Evolutionary conservation across 2,113 vertebrate genomes (phyloP), one percentile per base, ranked within the genome.

Genomic region (Heliornis fulica): DNA sequence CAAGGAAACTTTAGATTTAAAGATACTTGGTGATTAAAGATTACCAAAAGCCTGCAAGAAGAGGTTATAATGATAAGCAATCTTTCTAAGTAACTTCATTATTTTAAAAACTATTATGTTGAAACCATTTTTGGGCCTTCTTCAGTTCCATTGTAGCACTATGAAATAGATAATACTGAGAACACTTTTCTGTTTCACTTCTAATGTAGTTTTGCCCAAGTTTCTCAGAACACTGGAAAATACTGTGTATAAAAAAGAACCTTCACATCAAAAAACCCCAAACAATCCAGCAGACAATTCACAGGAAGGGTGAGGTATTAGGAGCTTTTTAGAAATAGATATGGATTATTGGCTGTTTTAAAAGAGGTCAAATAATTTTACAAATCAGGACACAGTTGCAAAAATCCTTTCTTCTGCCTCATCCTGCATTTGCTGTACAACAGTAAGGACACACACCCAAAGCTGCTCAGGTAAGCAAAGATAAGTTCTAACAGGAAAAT

Each of bases 381-480:
- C 9, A 85, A 71, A 88, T 10, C 21, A 25, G 7, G 23, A 43
- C n/a, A 48, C 7, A 40, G 19, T 13, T 45, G 11, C 23, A 85
- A 64, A 57, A 60, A 65, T n/a, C 31, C 36, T 57, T 68, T 26
- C 50, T 80, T 21, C 51, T 51, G 61, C 22, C 31, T 64, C 41
- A 78, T 13, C 11, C 38, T 54, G 40, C 29, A 56, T 71, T 38
- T 51, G 50, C 61, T 59, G 20, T 40, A n/a, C 31, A 80, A 60
- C 0, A 1, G 8, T 20, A 36, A 77, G 40, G 54, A 56, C 4
- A 5, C 15, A 41, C 15, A 54, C 28, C 28, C 2, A 0, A 22
- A 74, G 29, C 41, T 40, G 17, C 17, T 71, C 13, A 59, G 74
- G 22, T 28, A 66, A 63, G 41, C 26, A 34, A 84, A 87, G 23